Percentiles rank a stretch among this genome's conserved stretches.
Conservation (phyloP, 2,888 invertebrate species). For the Proisotoma minuta region DNA sequence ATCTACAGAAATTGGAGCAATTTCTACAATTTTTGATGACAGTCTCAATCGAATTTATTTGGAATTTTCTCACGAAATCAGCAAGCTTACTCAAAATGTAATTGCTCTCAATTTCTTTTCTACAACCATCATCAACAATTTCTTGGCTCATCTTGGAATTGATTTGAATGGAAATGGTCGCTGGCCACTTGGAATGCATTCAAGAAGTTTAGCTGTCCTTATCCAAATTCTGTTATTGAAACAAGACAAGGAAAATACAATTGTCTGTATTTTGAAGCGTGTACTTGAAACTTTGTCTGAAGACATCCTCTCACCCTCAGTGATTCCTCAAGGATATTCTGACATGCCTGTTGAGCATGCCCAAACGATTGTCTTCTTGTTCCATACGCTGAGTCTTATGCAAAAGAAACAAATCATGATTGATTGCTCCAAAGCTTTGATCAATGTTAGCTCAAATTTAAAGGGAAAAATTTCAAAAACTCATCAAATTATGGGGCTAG, state of each 20-base stretch:
- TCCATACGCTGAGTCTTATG: conserved; percentile 91
- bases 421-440: conserved; percentile 49
- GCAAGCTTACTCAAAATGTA: conserved; percentile 74
- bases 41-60: conserved; percentile 66
- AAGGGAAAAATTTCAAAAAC: conserved; percentile 32
- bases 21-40: conserved; percentile 68
- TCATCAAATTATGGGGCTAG: conserved; percentile 70
- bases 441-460: conserved; percentile 39
- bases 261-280: conserved; percentile 87
- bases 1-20: conserved; percentile 69
- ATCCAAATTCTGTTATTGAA: conserved; percentile 78
- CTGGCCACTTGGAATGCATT: conserved; percentile 74
- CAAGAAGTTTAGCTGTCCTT: conserved; percentile 72
- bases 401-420: conserved; percentile 91
- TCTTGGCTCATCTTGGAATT: conserved; percentile 69
- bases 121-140: conserved; percentile 64
- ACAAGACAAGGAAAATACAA: conserved; percentile 81
- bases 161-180: conserved; percentile 56
- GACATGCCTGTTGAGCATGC: conserved; percentile 70
- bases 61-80: conserved; percentile 71
- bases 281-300: conserved; percentile 82
- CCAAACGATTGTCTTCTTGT: conserved; percentile 84
- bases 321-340: conserved; percentile 28
- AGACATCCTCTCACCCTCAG: conserved; percentile 57
- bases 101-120: conserved; percentile 66